Evolutionary conservation across 2,113 vertebrate genomes (phyloP).

Genomic region (Lipophrys pholis): DNA sequence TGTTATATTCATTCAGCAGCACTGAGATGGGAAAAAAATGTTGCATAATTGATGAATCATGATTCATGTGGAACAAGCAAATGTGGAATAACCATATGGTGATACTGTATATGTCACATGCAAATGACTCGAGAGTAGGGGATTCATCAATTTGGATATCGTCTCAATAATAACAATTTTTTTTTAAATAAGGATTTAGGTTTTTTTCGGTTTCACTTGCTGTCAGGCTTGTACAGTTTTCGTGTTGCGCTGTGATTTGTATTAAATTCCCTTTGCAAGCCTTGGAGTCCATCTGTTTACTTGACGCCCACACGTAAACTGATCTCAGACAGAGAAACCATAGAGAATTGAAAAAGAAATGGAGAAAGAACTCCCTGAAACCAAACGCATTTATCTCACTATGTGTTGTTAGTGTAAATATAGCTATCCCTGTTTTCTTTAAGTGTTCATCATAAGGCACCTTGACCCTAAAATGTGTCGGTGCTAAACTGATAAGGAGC

Average conservation of each 20-base stretch:
- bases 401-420: slow-evolving; percentile 1
- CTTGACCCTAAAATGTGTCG: neutral
- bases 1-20: slow-evolving; percentile 22
- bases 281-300: slow-evolving; percentile 58
- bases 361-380: slow-evolving; percentile 6
- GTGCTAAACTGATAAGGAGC: neutral
- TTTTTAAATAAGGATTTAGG: slow-evolving; percentile 5
- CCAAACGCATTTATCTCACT: slow-evolving; percentile 27
- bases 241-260: slow-evolving; percentile 26
- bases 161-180: slow-evolving; percentile 5
- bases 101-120: slow-evolving; percentile 1
- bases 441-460: neutral
- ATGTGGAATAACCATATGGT: neutral
- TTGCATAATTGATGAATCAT: slow-evolving; percentile 46
- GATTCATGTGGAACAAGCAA: slow-evolving; percentile 14
- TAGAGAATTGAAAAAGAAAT: slow-evolving; percentile 23
- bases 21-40: slow-evolving; percentile 9
- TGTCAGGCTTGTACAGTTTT: neutral
- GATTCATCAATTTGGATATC: slow-evolving; percentile 19
- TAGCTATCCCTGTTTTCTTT: neutral
- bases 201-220: slow-evolving; percentile 8
- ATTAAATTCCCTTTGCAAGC: slow-evolving; percentile 41
- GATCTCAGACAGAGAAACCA: slow-evolving; percentile 25
- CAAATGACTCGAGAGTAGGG: slow-evolving; percentile 12
- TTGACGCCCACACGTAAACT: slow-evolving; percentile 57